A percentile compares a stretch with the other conserved stretches of the same genome.
Evolutionary conservation across 1,140 invertebrate genomes (phyloP).

Genomic region (Drosophila guanche): DNA sequence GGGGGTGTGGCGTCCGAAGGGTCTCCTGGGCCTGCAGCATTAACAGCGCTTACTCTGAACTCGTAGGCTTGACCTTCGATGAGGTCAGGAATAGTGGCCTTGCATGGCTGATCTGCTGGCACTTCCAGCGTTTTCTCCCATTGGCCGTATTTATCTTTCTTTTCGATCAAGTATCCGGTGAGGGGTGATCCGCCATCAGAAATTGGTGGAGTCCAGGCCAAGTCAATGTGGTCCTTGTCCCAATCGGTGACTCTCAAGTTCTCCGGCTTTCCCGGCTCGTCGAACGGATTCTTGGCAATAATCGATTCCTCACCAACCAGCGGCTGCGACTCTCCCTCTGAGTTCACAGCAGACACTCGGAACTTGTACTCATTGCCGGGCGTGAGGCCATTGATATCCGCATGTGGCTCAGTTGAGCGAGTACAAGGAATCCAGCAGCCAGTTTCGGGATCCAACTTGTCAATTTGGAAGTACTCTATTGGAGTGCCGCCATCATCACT

Average conservation of each 20-base stretch:
- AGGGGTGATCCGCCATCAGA: constrained; percentile 94
- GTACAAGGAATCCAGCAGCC: constrained; percentile 97
- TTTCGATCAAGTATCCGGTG: constrained; percentile 94
- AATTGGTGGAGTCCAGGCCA: constrained; percentile 92
- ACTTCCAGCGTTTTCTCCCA: constrained; percentile 91
- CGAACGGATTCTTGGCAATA: constrained; percentile 98
- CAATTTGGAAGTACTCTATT: constrained; percentile 96
- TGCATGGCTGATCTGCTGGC: constrained; percentile 89
- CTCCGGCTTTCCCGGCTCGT: constrained; percentile 96
- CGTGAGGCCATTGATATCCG: constrained; percentile 93
- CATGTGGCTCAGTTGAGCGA: constrained; percentile 90
- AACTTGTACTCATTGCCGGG: constrained; percentile 97
- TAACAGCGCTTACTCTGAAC: constrained; percentile 95
- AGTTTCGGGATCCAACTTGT: constrained; percentile 96
- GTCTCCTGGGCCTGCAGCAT: constrained; percentile 96
- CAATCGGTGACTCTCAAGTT: constrained; percentile 96
- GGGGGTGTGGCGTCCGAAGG: constrained; percentile 96
- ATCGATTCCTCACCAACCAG: constrained; percentile 94
- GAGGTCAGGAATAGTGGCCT: constrained; percentile 93
- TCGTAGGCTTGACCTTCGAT: constrained; percentile 95
- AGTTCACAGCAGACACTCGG: constrained; percentile 97
- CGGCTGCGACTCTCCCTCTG: constrained; percentile 97
- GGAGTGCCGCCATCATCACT: constrained; percentile 94
- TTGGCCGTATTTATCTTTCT: constrained; percentile 96
- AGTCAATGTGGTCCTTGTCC: constrained; percentile 97